A percentile compares a stretch with the other conserved stretches of the same genome.
Conservation (phyloP, 2,888 invertebrate genomes). For the Melieria omissa region DNA sequence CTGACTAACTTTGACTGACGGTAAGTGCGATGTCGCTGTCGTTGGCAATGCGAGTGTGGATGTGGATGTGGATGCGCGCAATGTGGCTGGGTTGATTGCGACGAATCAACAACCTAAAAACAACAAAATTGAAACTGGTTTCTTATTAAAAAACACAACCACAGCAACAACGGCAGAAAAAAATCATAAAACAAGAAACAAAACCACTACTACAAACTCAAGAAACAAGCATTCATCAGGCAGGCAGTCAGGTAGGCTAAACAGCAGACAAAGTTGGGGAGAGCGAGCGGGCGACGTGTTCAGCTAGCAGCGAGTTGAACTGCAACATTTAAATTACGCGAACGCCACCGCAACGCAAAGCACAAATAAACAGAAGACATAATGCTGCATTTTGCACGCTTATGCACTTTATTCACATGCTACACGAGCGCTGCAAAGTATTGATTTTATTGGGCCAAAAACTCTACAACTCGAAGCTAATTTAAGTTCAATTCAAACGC, state of each 20-base stretch:
- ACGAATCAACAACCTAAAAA: not conserved
- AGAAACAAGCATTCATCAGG: not conserved
- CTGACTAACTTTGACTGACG: no score
- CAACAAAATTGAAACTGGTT: conserved; percentile 1
- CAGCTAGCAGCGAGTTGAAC: conserved; percentile 6
- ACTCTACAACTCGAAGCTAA: no score
- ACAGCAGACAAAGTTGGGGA: not conserved
- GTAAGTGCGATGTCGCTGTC: no score
- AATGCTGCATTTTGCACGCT: not conserved
- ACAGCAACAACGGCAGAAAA: not conserved
- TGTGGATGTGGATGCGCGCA: no score
- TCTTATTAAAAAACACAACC: not conserved
- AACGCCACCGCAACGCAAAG: not conserved
- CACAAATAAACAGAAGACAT: not conserved
- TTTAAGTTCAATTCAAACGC: no score
- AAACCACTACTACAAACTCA: not conserved
- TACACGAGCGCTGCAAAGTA: no score
- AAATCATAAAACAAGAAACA: not conserved
- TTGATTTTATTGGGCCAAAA: no score
- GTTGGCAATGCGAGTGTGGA: no score
- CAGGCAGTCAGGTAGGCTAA: not conserved
- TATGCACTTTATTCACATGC: no score
- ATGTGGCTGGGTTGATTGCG: not conserved
- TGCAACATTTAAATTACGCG: conserved; percentile 28
- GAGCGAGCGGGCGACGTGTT: no score